Evolutionary conservation across 2,888 invertebrate species (phyloP), one percentile per base, ranked within the genome.

Genomic region (Temnothorax unifasciatus): DNA sequence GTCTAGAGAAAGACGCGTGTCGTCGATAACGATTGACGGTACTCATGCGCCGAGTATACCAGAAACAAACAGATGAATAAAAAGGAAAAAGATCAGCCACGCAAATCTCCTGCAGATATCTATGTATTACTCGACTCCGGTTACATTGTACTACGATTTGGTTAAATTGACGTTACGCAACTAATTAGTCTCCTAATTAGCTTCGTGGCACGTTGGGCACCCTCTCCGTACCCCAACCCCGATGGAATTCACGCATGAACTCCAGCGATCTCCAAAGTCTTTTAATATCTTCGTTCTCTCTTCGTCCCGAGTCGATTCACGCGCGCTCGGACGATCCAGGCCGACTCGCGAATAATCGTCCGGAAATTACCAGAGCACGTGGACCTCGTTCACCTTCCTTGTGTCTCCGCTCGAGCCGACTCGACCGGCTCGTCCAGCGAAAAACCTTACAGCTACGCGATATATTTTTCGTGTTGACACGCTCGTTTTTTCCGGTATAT

Each of bases 121-220:
- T 86, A 91, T 88, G 91, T 90, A 90, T 90, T 90, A 91, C 59
- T 92, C 88, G 86, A 85, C 85, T 84, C 91, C 90, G 29, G n/a
- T 68, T 92, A 92, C 85, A 89, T 93, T 94, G 94, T 94, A 93
- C 93, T 94, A 94, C 88, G 92, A 93, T 94, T 94, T 93, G 94
- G 93, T 93, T 92, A 77, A 66, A 92, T 88, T 92, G 91, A 92
- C 90, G 90, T 89, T 92, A 88, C 89, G 85, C 89, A 52, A 90
- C 89, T 91, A 93, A 92, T 92, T 93, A 92, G 86, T 89, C 90
- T 83, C 87, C 82, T 66, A 66, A 25, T 47, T 66, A 66, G 84
- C 85, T 88, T 85, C 82, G 90, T 91, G 92, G 92, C 93, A 75
- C 75, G 92, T 90, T 92, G 89, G 89, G 86, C 91, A 90, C 84